Conservation (phyloP, 1,140 invertebrate genomes). For the Drosophila nebulosa region DNA sequence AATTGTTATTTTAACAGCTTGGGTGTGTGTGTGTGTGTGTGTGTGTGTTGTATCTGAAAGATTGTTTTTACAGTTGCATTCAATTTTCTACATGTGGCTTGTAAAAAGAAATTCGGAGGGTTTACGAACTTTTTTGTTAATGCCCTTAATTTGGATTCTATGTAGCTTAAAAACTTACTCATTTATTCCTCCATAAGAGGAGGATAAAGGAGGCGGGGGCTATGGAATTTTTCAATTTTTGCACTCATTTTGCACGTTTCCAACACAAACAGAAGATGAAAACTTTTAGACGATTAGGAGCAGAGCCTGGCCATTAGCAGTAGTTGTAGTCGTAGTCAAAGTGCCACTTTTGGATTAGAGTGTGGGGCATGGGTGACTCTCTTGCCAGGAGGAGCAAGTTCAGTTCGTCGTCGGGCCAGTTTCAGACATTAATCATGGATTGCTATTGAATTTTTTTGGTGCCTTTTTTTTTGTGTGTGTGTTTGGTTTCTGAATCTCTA, state of each 20-base stretch:
- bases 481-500: slow-evolving; percentile 24
- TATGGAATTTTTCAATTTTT: slow-evolving; percentile 38
- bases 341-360: neutral
- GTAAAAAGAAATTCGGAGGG: neutral
- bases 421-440: slow-evolving; percentile 48
- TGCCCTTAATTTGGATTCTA: slow-evolving; percentile 42
- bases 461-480: slow-evolving; percentile 19
- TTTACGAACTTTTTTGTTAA: slow-evolving; percentile 40
- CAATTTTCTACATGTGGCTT: slow-evolving; percentile 39
- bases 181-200: neutral
- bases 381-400: neutral
- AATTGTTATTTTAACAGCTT: slow-evolving; percentile 50
- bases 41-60: slow-evolving; percentile 3
- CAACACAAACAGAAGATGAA: slow-evolving; percentile 36
- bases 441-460: neutral
- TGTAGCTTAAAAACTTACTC: slow-evolving; percentile 45
- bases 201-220: neutral
- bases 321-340: neutral
- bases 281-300: slow-evolving; percentile 44
- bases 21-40: neutral
- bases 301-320: slow-evolving; percentile 40
- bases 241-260: slow-evolving; percentile 35
- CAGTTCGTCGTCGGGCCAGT: neutral
- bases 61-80: slow-evolving; percentile 55
- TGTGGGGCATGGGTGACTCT: too few relatives aligned